Evolutionary conservation across 1,140 invertebrate genomes (phyloP).

Genomic region (Homarus americanus): DNA sequence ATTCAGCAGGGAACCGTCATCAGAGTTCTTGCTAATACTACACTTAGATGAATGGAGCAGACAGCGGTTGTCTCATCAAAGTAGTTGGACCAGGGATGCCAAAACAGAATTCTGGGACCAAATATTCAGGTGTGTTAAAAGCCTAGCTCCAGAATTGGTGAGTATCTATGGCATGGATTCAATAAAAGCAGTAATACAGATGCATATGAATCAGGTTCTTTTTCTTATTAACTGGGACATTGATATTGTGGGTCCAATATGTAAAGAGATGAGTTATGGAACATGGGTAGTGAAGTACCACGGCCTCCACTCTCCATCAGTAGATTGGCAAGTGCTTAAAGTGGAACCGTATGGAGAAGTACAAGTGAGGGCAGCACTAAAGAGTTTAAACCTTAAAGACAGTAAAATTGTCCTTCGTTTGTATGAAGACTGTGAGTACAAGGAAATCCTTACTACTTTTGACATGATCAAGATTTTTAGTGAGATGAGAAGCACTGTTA

Average conservation of each 20-base stretch:
- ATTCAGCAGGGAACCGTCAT: not conserved
- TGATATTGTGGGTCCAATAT: not conserved
- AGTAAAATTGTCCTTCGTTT: not conserved
- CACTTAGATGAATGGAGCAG: not conserved
- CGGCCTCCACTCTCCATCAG: not conserved
- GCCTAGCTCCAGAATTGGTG: not conserved
- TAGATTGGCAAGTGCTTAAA: not conserved
- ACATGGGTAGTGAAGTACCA: constrained; percentile 5
- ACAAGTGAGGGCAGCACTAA: not conserved
- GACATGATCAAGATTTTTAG: constrained; percentile 28
- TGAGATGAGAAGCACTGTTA: not conserved
- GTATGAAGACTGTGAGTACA: not conserved
- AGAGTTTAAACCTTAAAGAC: not conserved
- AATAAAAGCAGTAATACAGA: not conserved
- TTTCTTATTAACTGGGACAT: constrained; percentile 22
- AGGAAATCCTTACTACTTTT: not conserved
- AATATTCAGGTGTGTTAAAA: not conserved
- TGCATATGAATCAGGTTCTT: not conserved
- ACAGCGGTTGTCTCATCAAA: not conserved
- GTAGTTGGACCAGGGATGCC: too few species aligned
- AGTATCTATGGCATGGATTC: not conserved
- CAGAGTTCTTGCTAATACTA: not conserved
- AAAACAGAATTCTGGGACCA: not conserved
- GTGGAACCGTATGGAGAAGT: not conserved
- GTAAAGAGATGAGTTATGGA: not conserved